A percentile compares a stretch with the other conserved stretches of the same genome.
Conservation (phyloP, 1,140 invertebrate genomes). For the Chymomyza costata region DNA sequence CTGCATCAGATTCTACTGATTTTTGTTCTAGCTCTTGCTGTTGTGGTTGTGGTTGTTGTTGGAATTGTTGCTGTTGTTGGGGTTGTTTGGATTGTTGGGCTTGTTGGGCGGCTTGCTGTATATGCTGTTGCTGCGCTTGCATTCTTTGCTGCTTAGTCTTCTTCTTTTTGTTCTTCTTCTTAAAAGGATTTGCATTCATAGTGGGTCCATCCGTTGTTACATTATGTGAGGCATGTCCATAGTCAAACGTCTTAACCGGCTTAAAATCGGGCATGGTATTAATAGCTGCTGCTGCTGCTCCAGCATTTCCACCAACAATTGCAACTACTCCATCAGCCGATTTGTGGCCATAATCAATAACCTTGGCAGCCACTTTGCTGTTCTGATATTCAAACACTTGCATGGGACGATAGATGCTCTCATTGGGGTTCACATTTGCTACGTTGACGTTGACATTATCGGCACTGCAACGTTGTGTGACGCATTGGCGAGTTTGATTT, state of each 20-base stretch:
- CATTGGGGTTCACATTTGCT: conserved; percentile 1
- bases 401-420: conserved; percentile 54
- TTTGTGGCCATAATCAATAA: conserved; percentile 85
- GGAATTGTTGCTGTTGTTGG: conserved; percentile 15
- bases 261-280: conserved; percentile 36
- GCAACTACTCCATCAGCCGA: conserved; percentile 18
- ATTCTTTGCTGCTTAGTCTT: conserved; percentile 24
- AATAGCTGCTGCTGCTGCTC: background rate
- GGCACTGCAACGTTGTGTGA: conserved; percentile 45
- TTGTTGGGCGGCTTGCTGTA: background rate
- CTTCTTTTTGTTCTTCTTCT: conserved; percentile 36
- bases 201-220: background rate
- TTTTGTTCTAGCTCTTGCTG: background rate
- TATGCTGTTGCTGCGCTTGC: conserved; percentile 12
- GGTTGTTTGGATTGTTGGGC: conserved; percentile 1
- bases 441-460: conserved; percentile 8
- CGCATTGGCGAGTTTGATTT: conserved; percentile 35
- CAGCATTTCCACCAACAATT: background rate
- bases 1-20: conserved; percentile 8
- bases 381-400: conserved; percentile 73
- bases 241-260: conserved; percentile 79
- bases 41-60: conserved; percentile 13
- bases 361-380: conserved; percentile 77
- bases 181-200: conserved; percentile 6
- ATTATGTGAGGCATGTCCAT: conserved; percentile 76